These are phyloP conservation scores for Drosophila antonietae DNA, from an alignment of 2,888 invertebrate species.

Conservation along the genomic window DNA sequence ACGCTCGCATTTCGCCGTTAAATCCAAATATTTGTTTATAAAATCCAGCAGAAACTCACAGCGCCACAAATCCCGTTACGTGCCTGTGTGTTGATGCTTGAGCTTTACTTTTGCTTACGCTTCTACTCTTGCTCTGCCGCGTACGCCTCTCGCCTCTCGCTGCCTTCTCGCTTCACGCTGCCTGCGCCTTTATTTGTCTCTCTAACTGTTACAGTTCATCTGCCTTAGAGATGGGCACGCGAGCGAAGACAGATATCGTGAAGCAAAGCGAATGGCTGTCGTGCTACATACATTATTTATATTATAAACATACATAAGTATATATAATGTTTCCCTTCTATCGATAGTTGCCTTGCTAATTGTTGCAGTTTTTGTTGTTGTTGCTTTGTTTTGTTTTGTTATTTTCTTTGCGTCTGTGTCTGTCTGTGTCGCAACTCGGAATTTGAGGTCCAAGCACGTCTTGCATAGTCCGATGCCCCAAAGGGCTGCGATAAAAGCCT, in stretches of 20 bases:
- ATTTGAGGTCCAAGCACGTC: constrained; percentile 13
- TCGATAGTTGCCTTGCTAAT: constrained; percentile 5
- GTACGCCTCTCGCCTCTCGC: not conserved
- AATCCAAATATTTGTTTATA: constrained; percentile 77
- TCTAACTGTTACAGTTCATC: constrained; percentile 31
- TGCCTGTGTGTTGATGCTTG: constrained; percentile 60
- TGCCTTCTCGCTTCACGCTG: not conserved
- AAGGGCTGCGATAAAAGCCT: constrained; percentile 1
- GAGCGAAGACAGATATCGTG: not conserved
- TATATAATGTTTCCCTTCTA: not conserved
- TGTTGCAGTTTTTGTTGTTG: not conserved
- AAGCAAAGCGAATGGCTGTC: not conserved
- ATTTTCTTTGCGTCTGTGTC: not conserved
- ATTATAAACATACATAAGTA: not conserved
- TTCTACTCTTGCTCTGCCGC: not conserved
- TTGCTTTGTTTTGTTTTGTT: not conserved
- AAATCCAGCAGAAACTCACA: constrained; percentile 42
- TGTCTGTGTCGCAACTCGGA: too few relatives aligned
- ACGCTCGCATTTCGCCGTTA: constrained; percentile 55
- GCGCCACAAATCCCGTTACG: constrained; percentile 32
- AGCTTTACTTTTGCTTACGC: constrained; percentile 39
- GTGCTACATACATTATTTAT: not conserved
- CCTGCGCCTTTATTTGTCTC: constrained; percentile 11
- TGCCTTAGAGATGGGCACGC: constrained; percentile 12
- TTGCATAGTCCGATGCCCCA: constrained; percentile 1